A percentile compares a stretch with the other conserved stretches of the same genome.
These are phyloP conservation scores for Sericinus montela DNA, from an alignment of 2,888 invertebrate species.

Conservation along the genomic window DNA sequence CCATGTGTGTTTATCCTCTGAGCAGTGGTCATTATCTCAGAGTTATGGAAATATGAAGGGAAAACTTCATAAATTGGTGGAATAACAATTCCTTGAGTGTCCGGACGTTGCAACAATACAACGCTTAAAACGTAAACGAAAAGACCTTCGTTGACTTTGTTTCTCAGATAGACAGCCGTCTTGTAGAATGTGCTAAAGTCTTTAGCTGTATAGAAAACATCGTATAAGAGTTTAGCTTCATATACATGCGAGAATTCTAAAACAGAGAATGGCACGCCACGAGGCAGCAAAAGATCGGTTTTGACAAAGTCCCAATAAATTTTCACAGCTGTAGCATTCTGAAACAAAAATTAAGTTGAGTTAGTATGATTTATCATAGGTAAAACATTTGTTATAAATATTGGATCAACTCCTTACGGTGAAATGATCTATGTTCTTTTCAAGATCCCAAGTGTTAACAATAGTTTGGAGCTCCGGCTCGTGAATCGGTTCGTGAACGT, in stretches of 20 bases:
- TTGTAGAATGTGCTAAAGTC: conserved; percentile 84
- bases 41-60: conserved; percentile 85
- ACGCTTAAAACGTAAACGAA: conserved; percentile 82
- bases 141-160: conserved; percentile 83
- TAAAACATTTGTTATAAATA: background rate
- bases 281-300: conserved; percentile 73
- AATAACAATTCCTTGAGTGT: conserved; percentile 81
- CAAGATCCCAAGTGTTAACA: conserved; percentile 70
- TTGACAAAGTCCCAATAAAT: conserved; percentile 76
- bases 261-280: conserved; percentile 79
- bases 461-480: conserved; percentile 69
- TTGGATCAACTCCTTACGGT: conserved; percentile 41
- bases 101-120: conserved; percentile 81
- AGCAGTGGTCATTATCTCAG: conserved; percentile 83
- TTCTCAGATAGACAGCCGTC: conserved; percentile 83
- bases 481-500: conserved; percentile 79
- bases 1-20: conserved; percentile 77
- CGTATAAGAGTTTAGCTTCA: conserved; percentile 82
- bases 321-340: conserved; percentile 76
- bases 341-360: conserved; percentile 27
- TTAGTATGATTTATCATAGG: background rate
- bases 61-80: conserved; percentile 86
- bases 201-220: conserved; percentile 84
- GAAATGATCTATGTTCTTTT: conserved; percentile 70
- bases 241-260: conserved; percentile 77